phyloP scores from a whole-genome alignment of 2,113 vertebrate species.

The Martes martes region DNA sequence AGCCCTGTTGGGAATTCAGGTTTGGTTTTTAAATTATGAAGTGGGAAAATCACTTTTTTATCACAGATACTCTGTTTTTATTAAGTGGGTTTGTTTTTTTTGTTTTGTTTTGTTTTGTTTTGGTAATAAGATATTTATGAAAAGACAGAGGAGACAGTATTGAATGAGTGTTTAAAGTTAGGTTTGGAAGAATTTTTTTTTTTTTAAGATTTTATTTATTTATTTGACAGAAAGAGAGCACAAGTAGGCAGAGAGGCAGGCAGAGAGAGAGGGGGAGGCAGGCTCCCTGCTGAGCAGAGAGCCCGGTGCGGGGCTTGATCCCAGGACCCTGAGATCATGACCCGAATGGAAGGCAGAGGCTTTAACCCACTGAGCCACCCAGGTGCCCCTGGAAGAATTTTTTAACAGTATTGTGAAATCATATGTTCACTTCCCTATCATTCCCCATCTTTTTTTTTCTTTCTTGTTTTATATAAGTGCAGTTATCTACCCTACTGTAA shows the following conservation, averaged over 20 bases:
- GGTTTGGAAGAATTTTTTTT: slow-evolving; percentile 17
- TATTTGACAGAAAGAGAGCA: too few relatives aligned
- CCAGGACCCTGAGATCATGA: too few relatives aligned
- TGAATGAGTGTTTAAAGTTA: slow-evolving; percentile 10
- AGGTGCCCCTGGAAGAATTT: background rate
- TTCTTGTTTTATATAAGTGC: background rate
- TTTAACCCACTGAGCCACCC: too few relatives aligned
- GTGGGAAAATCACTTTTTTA: slow-evolving; percentile 32
- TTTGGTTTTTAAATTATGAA: background rate
- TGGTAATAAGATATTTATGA: background rate
- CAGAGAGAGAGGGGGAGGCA: too few relatives aligned
- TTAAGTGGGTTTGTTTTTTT: background rate
- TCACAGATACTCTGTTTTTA: background rate
- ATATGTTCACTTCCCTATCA: background rate
- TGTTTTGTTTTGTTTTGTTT: background rate
- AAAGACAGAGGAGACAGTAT: background rate
- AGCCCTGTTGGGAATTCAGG: background rate
- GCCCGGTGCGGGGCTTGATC: too few relatives aligned
- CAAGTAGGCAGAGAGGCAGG: too few relatives aligned
- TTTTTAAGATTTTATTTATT: too few relatives aligned
- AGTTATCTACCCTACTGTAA: background rate
- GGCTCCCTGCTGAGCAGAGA: too few relatives aligned
- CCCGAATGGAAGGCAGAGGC: too few relatives aligned
- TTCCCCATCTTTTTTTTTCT: background rate
- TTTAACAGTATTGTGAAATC: background rate